These are phyloP conservation scores for Apotomis betuletana DNA, from an alignment of 2,888 invertebrate genomes.

Conservation along the genomic window DNA sequence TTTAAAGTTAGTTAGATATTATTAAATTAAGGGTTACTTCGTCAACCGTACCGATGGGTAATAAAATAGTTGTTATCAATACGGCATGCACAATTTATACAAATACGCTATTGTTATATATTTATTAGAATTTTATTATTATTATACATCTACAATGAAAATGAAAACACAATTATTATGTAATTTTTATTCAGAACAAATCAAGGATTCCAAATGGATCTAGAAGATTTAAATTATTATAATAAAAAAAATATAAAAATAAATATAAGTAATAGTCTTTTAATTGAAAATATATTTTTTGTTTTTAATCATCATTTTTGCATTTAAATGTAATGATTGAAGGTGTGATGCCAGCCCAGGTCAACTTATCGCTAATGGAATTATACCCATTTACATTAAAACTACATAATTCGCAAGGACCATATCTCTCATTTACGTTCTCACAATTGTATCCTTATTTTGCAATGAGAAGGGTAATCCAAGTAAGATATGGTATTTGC, in stretches of 20 bases:
- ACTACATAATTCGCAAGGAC: conserved; percentile 14
- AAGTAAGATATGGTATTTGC: conserved; percentile 17
- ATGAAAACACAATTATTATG: conserved; percentile 59
- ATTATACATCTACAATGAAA: conserved; percentile 18
- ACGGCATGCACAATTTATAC: too few relatives aligned
- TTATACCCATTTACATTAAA: conserved; percentile 25
- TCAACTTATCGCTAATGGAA: conserved; percentile 44
- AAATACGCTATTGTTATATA: too few relatives aligned
- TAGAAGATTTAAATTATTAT: conserved; percentile 59
- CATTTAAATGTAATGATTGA: conserved; percentile 40
- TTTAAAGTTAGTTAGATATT: too few relatives aligned
- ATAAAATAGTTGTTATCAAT: too few relatives aligned
- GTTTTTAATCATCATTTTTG: conserved; percentile 15
- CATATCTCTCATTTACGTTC: background rate
- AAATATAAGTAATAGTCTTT: conserved; percentile 62
- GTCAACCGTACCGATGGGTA: too few relatives aligned
- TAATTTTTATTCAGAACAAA: conserved; percentile 74
- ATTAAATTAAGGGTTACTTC: too few relatives aligned
- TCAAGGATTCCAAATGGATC: conserved; percentile 55
- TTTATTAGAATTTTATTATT: too few relatives aligned
- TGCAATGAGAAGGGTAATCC: conserved; percentile 4
- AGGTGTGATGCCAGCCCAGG: conserved; percentile 42
- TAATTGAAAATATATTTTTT: conserved; percentile 47
- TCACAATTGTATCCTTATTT: background rate
- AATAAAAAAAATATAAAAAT: conserved; percentile 77